phyloP scores from a whole-genome alignment of 2,888 invertebrate species.

The Eumacrocentrus americanus region DNA sequence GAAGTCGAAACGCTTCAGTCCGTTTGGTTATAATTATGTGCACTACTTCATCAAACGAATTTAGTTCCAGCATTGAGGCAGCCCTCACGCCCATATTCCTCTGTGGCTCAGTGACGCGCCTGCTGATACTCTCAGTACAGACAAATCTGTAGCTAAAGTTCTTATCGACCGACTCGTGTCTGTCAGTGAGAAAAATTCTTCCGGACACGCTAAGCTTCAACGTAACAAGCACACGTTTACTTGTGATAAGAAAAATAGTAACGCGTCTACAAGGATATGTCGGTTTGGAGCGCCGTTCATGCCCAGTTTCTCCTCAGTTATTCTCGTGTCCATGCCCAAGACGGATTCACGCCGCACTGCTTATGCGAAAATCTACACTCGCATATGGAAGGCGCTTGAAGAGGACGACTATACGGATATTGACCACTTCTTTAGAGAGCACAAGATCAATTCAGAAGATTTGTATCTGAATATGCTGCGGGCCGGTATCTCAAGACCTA shows the following conservation, averaged over 20 bases:
- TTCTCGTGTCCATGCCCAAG: slow-evolving; percentile 39
- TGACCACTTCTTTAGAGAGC: not conserved
- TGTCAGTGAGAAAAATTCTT: slow-evolving; percentile 37
- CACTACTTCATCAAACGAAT: slow-evolving; percentile 43
- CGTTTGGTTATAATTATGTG: slow-evolving; percentile 43
- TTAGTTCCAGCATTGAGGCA: not conserved
- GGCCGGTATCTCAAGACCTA: not conserved
- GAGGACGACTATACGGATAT: not conserved
- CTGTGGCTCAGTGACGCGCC: slow-evolving; percentile 54
- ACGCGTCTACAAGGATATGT: slow-evolving; percentile 39
- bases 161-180: slow-evolving; percentile 45
- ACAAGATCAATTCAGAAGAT: not conserved
- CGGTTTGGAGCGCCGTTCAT: slow-evolving; percentile 50
- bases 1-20: slow-evolving; percentile 45
- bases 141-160: slow-evolving; percentile 18
- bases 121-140: slow-evolving; percentile 16
- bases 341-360: not conserved
- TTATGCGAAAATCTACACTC: not conserved
- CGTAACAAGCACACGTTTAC: slow-evolving; percentile 48
- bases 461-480: not conserved
- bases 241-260: slow-evolving; percentile 41
- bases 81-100: slow-evolving; percentile 49
- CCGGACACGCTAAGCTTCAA: slow-evolving; percentile 43
- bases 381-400: not conserved
- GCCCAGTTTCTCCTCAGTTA: slow-evolving; percentile 42